These are phyloP conservation scores for Hemithea aestivaria DNA, from an alignment of 2,888 invertebrate genomes.

Conservation along the genomic window DNA sequence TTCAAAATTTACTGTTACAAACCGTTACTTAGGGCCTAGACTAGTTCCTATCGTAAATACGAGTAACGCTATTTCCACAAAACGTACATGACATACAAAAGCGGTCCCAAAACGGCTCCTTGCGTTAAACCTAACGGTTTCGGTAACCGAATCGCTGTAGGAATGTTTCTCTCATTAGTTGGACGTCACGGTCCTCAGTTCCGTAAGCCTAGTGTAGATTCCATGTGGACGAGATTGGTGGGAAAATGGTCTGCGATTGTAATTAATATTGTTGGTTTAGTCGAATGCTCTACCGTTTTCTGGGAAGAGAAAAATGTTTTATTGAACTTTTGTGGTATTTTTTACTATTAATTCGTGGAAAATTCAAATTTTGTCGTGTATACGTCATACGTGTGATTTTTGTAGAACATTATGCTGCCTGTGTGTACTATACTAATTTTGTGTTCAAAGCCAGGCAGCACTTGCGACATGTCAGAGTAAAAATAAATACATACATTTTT, in stretches of 20 bases:
- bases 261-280: constrained; percentile 14
- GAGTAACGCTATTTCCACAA: not conserved
- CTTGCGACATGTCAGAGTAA: no score
- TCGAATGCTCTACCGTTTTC: constrained; percentile 7
- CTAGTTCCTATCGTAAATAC: no score
- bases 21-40: no score
- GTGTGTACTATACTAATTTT: no score
- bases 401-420: no score
- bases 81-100: constrained; percentile 8
- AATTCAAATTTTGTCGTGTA: no score
- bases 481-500: no score
- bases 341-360: no score
- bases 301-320: not conserved
- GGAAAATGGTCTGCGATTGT: constrained; percentile 19
- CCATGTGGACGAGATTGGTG: constrained; percentile 18
- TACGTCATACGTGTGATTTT: no score
- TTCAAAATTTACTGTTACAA: no score
- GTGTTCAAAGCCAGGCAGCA: no score
- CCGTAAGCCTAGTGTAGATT: constrained; percentile 17
- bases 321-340: no score
- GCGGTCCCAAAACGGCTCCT: constrained; percentile 17
- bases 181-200: constrained; percentile 32
- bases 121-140: constrained; percentile 19
- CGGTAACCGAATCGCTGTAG: constrained; percentile 18
- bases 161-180: constrained; percentile 28